Evolutionary conservation across 1,140 invertebrate species (phyloP), one percentile per base, ranked within the genome.

Genomic region (Diabrotica virgifera): DNA sequence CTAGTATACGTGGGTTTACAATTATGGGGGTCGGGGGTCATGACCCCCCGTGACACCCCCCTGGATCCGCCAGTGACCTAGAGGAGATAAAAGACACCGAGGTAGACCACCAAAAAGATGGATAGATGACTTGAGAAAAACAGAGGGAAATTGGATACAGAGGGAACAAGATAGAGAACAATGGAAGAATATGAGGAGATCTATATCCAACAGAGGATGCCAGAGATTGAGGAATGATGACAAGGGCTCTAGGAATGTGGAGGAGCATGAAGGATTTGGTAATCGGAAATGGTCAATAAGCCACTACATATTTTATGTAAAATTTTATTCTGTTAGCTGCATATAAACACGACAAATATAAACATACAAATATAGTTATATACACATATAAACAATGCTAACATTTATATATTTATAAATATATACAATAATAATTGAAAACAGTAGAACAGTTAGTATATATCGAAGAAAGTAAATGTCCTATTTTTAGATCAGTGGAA

Each of bases 351-450:
- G 67, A 71, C 65, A 69, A 65, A 73, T 73, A 73, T 73, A 73
- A 75, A 74, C 71, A 75, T 75, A 75, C 72, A 75, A 75, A 75
- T 75, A 75, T 75, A 74, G 68, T 72, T 73, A 72, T 75, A 68
- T 74, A 75, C 72, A 75, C 65, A 64, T 71, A 75, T 70, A 73
- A 74, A 75, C 69, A 74, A 70, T 65, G 63, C 63, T 71, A 74
- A 72, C 70, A 71, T 72, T 56, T 51, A 64, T 64, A 52, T 14
- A 58, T 36, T 37, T 50, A 57, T 54, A 59, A 46, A 51, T 57
- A 58, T 13, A 36, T 36, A 10, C 36, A 58, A 57, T 65, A 65
- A 57, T 52, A 65, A 65, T 60, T 54, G 40, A 40, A 56, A 59
- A 36, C 35, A 46, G 52, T 65, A 36, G 36, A 60, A 54, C 36